phyloP scores from a whole-genome alignment of 2,113 vertebrate genomes.

The Poeciliopsis prolifica region DNA sequence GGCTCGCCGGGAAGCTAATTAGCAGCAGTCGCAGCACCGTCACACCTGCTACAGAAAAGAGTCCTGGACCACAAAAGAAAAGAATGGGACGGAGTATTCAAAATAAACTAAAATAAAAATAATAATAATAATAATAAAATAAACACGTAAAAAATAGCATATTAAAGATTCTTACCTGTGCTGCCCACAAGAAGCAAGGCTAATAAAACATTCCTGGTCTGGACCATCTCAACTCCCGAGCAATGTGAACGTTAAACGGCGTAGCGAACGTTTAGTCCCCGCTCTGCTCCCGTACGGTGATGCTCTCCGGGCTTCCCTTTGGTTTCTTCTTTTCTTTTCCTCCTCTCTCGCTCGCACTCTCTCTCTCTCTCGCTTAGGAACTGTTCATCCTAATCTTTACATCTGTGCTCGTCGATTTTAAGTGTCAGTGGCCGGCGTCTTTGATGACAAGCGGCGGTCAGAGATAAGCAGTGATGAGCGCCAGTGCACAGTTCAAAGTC shows the following conservation, averaged over 20 bases:
- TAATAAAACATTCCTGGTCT: slow-evolving; percentile 84
- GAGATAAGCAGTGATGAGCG: slow-evolving; percentile 73
- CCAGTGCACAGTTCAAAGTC: slow-evolving; percentile 85
- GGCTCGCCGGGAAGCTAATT: slow-evolving; percentile 56
- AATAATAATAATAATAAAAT: neutral
- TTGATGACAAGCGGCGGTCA: slow-evolving; percentile 41
- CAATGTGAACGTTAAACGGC: slow-evolving; percentile 54
- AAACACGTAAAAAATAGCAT: neutral
- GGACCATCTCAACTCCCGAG: slow-evolving; percentile 88
- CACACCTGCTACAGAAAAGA: slow-evolving; percentile 53
- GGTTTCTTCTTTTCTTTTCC: neutral
- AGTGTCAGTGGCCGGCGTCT: slow-evolving; percentile 33
- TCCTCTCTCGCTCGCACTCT: neutral
- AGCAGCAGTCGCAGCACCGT: slow-evolving; percentile 53
- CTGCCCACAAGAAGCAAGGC: slow-evolving; percentile 86
- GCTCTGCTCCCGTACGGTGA: slow-evolving; percentile 30
- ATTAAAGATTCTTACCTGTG: slow-evolving; percentile 82
- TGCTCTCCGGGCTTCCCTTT: slow-evolving; percentile 18
- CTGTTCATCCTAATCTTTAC: slow-evolving; percentile 57
- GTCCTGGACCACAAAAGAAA: slow-evolving; percentile 28
- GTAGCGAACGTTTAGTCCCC: slow-evolving; percentile 42
- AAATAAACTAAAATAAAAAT: neutral
- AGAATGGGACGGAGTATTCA: neutral
- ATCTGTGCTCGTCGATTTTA: slow-evolving; percentile 23
- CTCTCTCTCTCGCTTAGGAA: slow-evolving; percentile 17